Conservation (phyloP, 2,113 vertebrate species). For the Natator depressus region DNA sequence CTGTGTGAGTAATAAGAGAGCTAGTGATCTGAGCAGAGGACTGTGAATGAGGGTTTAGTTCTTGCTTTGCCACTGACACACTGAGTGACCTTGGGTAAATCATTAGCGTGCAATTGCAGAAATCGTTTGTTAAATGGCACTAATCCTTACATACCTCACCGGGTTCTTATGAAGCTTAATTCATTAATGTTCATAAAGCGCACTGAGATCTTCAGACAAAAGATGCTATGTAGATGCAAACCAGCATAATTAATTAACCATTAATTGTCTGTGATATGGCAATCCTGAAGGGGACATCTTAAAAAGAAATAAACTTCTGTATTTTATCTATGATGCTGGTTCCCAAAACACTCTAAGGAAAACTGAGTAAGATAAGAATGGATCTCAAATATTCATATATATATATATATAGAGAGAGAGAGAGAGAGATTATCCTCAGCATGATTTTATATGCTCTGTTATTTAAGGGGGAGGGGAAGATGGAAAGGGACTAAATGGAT, state of each 20-base stretch:
- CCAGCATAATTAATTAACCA: background rate
- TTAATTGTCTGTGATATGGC: background rate
- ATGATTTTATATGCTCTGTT: background rate
- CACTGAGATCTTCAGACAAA: background rate
- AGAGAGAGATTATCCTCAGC: background rate
- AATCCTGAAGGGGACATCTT: background rate
- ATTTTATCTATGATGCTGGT: background rate
- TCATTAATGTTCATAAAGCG: background rate
- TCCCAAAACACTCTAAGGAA: background rate
- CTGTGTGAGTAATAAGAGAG: background rate
- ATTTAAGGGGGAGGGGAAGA: background rate
- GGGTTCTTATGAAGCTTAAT: background rate
- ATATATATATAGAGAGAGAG: background rate
- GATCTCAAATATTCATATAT: background rate
- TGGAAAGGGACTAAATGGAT: background rate
- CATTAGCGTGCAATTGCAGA: slow-evolving; percentile 6
- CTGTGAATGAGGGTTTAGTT: background rate
- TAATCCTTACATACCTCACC: background rate
- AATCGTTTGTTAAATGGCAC: background rate
- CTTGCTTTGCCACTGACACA: background rate
- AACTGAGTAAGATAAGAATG: background rate
- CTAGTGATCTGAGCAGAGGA: background rate
- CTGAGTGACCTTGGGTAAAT: slow-evolving; percentile 28
- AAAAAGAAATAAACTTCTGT: background rate
- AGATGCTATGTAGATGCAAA: background rate